phyloP scores from a whole-genome alignment of 2,113 vertebrate species.

The Chaenogobius annularis region DNA sequence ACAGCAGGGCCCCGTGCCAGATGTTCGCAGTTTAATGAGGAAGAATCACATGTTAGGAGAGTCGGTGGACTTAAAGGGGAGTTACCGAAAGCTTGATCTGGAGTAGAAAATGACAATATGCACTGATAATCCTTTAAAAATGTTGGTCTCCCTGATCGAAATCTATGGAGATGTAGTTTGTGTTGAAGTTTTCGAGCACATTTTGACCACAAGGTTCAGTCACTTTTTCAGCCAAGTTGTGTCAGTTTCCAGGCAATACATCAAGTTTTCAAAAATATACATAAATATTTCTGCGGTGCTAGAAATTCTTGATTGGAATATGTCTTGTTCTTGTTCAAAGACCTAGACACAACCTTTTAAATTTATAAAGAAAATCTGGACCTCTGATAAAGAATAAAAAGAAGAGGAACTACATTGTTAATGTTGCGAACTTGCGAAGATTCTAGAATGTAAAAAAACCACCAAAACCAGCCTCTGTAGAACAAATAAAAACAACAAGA shows the following conservation, averaged over 20 bases:
- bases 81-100: constrained; percentile 5
- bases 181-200: neutral
- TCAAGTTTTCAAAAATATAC: neutral
- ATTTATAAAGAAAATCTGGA: too few relatives aligned
- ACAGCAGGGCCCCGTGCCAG: constrained; percentile 71
- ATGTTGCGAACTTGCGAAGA: too few relatives aligned
- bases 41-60: constrained; percentile 50
- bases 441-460: too few relatives aligned
- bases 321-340: neutral
- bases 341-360: too few relatives aligned
- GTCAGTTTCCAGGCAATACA: neutral
- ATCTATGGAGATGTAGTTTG: neutral
- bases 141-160: neutral
- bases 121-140: neutral
- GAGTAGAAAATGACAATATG: neutral
- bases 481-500: too few relatives aligned
- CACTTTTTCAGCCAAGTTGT: neutral
- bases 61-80: constrained; percentile 13
- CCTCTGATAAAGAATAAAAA: too few relatives aligned
- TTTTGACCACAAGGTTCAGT: neutral
- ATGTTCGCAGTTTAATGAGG: constrained; percentile 72
- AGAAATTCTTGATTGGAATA: neutral
- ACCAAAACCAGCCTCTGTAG: too few relatives aligned
- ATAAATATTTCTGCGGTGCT: neutral
- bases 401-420: too few relatives aligned